Conservation (phyloP, 2,888 invertebrate species). For the Pecten maximus region DNA sequence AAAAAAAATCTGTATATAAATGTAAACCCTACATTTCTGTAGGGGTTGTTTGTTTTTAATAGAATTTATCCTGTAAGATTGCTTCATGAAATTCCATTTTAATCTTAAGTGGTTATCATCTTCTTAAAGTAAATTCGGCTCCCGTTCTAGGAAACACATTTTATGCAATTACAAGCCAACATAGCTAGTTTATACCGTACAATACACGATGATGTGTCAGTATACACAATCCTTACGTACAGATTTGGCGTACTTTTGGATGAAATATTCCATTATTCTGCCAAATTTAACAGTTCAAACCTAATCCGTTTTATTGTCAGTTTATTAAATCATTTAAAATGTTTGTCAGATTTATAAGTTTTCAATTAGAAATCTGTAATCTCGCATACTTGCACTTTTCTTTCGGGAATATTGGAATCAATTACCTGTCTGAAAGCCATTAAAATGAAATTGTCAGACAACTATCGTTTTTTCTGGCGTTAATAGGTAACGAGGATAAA, state of each 20-base stretch:
- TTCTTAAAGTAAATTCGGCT: background rate
- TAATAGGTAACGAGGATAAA: background rate
- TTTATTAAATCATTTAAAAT: background rate
- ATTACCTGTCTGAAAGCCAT: background rate
- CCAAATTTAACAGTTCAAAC: background rate
- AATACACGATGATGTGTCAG: background rate
- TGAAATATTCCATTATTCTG: background rate
- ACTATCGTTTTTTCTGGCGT: background rate
- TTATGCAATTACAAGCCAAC: background rate
- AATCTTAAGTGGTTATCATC: conserved; percentile 1
- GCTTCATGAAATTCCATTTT: background rate
- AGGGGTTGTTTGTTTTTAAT: background rate
- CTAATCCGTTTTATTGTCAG: background rate
- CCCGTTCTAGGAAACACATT: background rate
- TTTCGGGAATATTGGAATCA: background rate
- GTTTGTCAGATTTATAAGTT: background rate
- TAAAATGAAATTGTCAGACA: background rate
- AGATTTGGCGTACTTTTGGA: background rate
- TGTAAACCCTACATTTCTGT: background rate
- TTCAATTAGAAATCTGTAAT: background rate
- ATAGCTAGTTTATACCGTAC: background rate
- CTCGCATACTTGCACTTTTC: background rate
- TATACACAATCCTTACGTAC: background rate
- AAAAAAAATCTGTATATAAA: background rate
- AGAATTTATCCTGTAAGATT: background rate